Evolutionary conservation across 2,113 vertebrate species (phyloP).

Genomic region (Rhodinocichla rosea): DNA sequence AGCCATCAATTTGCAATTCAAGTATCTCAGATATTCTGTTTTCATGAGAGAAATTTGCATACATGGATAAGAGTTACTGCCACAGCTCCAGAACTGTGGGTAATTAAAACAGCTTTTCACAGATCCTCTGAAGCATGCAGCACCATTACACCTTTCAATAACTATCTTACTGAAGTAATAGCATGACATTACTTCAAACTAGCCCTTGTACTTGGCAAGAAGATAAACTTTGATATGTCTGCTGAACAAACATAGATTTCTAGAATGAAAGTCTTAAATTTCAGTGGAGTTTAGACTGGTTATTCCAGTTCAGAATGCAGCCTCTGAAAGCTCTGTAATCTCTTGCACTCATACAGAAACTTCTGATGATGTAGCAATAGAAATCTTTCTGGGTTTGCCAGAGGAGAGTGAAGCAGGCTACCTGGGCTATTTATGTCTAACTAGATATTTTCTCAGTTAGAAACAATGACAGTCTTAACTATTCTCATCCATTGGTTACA

Average conservation of each 20-base stretch:
- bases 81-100: not conserved
- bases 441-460: not conserved
- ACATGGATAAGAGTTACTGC: not conserved
- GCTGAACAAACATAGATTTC: not conserved
- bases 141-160: not conserved
- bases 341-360: not conserved
- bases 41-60: not conserved
- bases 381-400: not conserved
- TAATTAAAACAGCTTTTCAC: not conserved
- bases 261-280: not conserved
- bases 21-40: not conserved
- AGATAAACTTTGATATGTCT: not conserved
- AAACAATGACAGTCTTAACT: not conserved
- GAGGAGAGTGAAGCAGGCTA: not conserved
- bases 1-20: not conserved
- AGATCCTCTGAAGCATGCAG: not conserved
- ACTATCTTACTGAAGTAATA: not conserved
- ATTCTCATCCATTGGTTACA: not conserved
- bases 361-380: not conserved
- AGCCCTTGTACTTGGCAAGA: not conserved
- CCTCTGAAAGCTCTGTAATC: not conserved
- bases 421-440: not conserved
- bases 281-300: not conserved
- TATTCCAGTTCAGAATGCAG: not conserved
- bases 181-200: not conserved